These are phyloP conservation scores for Rhea pennata DNA, from an alignment of 2,113 vertebrate genomes.

Conservation along the genomic window DNA sequence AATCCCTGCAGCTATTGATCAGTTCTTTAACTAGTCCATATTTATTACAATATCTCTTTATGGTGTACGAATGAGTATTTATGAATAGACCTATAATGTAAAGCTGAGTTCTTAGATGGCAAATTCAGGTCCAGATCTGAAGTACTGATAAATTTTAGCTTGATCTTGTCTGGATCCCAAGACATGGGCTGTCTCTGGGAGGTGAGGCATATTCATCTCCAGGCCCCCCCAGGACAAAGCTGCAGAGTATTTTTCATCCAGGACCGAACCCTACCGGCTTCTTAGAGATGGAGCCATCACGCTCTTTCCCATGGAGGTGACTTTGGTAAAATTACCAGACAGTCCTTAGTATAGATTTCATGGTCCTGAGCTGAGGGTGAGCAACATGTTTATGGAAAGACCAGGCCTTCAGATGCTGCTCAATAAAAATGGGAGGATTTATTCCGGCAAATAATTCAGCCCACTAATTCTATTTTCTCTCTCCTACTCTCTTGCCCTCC, in stretches of 20 bases:
- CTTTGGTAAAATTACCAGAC: not conserved
- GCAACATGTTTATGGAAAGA: not conserved
- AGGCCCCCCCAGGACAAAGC: not conserved
- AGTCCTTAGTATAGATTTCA: not conserved
- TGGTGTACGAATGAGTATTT: constrained; percentile 3
- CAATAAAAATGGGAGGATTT: not conserved
- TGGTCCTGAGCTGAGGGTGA: not conserved
- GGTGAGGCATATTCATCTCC: not conserved
- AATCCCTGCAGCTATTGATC: constrained; percentile 34
- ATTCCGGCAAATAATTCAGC: not conserved
- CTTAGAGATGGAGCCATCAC: not conserved
- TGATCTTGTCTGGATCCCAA: not conserved
- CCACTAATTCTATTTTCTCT: not conserved
- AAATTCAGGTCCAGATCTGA: not conserved
- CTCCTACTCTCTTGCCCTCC: not conserved
- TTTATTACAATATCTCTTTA: not conserved
- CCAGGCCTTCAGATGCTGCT: not conserved
- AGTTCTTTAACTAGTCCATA: not conserved
- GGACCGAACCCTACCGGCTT: not conserved
- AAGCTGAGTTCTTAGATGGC: not conserved
- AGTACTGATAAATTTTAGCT: not conserved
- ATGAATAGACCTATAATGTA: not conserved
- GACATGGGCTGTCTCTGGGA: not conserved
- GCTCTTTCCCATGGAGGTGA: not conserved
- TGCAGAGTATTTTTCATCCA: not conserved